These are phyloP conservation scores for Mus spretus DNA, from an alignment of 2,797 vertebrate species.

Conservation along the genomic window DNA sequence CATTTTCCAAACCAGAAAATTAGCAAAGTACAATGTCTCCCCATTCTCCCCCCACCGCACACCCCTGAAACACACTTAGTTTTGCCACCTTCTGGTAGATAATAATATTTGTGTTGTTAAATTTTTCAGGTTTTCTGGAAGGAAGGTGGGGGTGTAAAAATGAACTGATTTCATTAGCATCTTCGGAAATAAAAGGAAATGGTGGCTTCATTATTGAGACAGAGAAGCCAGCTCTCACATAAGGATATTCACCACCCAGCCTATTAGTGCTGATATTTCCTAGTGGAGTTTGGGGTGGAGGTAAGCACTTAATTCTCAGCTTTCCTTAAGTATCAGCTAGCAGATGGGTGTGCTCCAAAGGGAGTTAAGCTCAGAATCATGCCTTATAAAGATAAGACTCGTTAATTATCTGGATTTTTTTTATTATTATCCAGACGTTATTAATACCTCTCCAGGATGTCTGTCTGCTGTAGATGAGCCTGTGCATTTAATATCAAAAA, in stretches of 20 bases:
- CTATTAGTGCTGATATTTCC: background rate
- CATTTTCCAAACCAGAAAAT: slow-evolving; percentile 64
- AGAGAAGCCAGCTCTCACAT: background rate
- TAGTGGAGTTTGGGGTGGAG: background rate
- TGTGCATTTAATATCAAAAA: slow-evolving; percentile 51
- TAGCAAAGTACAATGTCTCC: slow-evolving; percentile 46
- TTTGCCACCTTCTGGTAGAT: slow-evolving; percentile 78
- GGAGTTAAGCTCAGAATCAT: background rate
- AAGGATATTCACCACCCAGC: background rate
- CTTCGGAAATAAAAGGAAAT: slow-evolving; percentile 17
- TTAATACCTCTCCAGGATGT: slow-evolving; percentile 12
- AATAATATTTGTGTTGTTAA: slow-evolving; percentile 79
- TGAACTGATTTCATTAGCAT: slow-evolving; percentile 41
- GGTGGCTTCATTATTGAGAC: background rate
- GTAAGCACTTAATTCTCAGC: background rate
- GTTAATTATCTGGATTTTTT: slow-evolving; percentile 61
- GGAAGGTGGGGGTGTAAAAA: slow-evolving; percentile 52
- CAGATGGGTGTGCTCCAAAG: background rate
- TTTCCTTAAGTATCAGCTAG: slow-evolving; percentile 28
- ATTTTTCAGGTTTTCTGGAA: slow-evolving; percentile 63
- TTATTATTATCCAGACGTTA: slow-evolving; percentile 18
- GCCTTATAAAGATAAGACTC: background rate
- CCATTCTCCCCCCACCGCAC: background rate
- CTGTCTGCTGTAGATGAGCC: slow-evolving; percentile 13
- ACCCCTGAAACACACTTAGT: slow-evolving; percentile 57